Conservation (phyloP, 2,888 invertebrate genomes). For the Pinctada fucata region DNA sequence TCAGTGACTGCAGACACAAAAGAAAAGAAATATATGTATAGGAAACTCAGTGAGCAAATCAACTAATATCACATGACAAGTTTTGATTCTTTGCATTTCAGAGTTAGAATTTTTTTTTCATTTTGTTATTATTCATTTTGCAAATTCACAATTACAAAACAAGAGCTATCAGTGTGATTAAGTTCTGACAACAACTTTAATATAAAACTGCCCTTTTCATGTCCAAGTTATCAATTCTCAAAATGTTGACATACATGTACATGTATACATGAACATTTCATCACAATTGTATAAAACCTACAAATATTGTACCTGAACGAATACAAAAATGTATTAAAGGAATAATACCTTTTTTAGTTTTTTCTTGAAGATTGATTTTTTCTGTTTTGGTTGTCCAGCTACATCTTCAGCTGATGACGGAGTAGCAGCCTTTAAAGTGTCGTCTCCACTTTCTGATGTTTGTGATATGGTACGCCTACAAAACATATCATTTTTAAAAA, state of each 20-base stretch:
- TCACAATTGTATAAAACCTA: background rate
- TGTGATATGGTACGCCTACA: conserved; percentile 66
- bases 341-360: conserved; percentile 67
- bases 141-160: background rate
- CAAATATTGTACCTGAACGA: background rate
- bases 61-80: too few species aligned
- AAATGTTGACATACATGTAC: too few species aligned
- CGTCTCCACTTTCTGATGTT: conserved; percentile 74
- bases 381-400: conserved; percentile 57
- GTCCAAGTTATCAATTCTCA: too few species aligned
- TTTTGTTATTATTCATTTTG: background rate
- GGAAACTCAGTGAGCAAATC: too few species aligned
- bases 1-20: conserved; percentile 25
- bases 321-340: background rate
- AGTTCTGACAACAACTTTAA: too few species aligned
- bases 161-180: background rate
- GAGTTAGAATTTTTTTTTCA: background rate
- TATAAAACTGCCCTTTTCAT: too few species aligned
- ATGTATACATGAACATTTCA: too few species aligned
- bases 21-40: too few species aligned
- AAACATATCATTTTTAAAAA: background rate
- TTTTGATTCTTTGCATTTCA: too few species aligned
- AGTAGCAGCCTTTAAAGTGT: conserved; percentile 50
- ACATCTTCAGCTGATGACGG: conserved; percentile 47
- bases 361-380: conserved; percentile 71